Percentiles rank a stretch among this genome's conserved stretches.
phyloP scores from a whole-genome alignment of 2,113 vertebrate species.

The Callospermophilus lateralis region DNA sequence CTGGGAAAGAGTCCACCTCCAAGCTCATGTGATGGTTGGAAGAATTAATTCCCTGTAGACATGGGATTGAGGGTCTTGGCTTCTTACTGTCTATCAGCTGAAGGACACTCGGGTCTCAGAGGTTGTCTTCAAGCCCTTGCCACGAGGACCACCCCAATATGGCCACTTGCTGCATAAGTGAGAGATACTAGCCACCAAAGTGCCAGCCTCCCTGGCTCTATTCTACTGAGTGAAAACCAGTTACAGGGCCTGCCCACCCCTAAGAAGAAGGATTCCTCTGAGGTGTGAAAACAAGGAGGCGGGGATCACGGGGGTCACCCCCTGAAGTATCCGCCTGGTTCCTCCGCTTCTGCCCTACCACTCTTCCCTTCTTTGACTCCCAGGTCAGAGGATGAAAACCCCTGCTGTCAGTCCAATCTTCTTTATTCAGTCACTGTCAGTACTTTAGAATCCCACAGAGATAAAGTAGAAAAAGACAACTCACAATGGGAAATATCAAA shows the following conservation, averaged over 20 bases:
- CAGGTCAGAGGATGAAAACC: background rate
- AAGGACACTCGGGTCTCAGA: background rate
- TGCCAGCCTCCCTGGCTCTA: background rate
- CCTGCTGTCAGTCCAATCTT: background rate
- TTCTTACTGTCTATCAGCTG: background rate
- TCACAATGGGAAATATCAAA: background rate
- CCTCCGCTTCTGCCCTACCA: background rate
- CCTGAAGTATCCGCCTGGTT: background rate
- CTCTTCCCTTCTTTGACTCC: background rate
- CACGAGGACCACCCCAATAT: background rate
- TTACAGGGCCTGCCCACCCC: background rate
- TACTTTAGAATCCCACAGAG: background rate
- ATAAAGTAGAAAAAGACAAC: background rate
- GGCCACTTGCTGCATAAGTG: background rate
- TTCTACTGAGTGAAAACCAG: background rate
- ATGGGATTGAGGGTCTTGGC: background rate
- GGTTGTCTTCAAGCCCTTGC: background rate
- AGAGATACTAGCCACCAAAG: background rate
- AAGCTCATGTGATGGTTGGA: background rate
- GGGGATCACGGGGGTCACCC: background rate
- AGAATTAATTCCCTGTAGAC: background rate
- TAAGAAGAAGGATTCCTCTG: background rate
- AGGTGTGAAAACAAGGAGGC: background rate
- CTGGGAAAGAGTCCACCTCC: background rate
- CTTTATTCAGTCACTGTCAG: background rate